phyloP scores from a whole-genome alignment of 2,797 vertebrate species.

The Scyliorhinus canicula region DNA sequence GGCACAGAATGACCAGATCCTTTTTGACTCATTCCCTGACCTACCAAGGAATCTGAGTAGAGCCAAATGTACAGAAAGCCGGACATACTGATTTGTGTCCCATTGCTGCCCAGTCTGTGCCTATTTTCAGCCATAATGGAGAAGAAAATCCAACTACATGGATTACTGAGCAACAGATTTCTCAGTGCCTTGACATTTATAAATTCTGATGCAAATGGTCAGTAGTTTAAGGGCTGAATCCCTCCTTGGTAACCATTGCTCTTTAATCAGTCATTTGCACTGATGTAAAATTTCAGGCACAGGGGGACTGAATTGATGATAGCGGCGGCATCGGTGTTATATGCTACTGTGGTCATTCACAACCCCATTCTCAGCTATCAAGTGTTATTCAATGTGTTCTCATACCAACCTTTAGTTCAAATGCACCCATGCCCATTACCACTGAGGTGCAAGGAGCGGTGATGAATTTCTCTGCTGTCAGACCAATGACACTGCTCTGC shows the following conservation, averaged over 20 bases:
- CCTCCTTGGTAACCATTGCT: background rate
- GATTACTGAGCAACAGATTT: background rate
- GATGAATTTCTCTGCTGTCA: background rate
- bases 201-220: background rate
- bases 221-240: background rate
- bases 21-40: background rate
- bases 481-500: background rate
- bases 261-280: background rate
- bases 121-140: no score
- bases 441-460: background rate
- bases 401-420: background rate
- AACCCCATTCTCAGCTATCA: background rate
- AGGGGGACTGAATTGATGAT: background rate
- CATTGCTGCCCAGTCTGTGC: background rate
- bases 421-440: background rate
- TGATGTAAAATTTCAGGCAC: background rate
- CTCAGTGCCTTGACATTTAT: background rate
- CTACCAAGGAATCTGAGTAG: background rate
- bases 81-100: background rate
- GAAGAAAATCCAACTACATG: no score
- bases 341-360: background rate
- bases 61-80: background rate
- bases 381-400: background rate
- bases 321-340: background rate
- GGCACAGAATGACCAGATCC: background rate